Evolutionary conservation across 2,888 invertebrate species (phyloP).

Genomic region (Hyposoter dolosus): DNA sequence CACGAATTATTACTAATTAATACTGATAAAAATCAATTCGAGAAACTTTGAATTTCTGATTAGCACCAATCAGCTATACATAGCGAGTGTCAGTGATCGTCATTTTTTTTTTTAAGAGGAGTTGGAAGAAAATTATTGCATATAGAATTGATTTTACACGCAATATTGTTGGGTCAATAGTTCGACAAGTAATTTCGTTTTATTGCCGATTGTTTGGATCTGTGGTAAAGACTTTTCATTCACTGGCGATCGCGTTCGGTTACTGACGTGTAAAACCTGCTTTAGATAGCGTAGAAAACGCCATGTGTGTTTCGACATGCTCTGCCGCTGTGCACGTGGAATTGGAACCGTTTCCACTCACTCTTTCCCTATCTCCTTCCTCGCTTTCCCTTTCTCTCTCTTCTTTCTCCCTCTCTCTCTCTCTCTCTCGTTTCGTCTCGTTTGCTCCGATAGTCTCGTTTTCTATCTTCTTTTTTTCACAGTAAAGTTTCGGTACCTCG

Average conservation of each 20-base stretch:
- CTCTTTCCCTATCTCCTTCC: slow-evolving; percentile 30
- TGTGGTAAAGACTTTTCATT: slow-evolving; percentile 12
- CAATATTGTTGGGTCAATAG: neutral
- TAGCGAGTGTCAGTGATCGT: too few species aligned
- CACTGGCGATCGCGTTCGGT: neutral
- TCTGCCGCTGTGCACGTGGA: slow-evolving; percentile 37
- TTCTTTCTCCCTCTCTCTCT: slow-evolving; percentile 23
- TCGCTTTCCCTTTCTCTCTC: neutral
- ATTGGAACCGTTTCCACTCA: neutral
- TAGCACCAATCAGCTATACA: too few species aligned
- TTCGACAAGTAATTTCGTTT: neutral
- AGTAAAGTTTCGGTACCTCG: slow-evolving; percentile 46
- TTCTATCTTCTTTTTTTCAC: slow-evolving; percentile 10
- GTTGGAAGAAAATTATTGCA: neutral
- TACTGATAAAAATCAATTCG: too few species aligned
- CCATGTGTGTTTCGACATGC: slow-evolving; percentile 33
- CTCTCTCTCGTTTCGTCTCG: neutral
- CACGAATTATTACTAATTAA: too few species aligned
- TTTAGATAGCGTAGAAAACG: slow-evolving; percentile 17
- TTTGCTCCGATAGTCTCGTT: neutral
- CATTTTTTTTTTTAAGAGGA: too few species aligned
- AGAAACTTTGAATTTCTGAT: too few species aligned
- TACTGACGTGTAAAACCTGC: neutral
- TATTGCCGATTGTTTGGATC: neutral
- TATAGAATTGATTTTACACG: neutral